Percentiles rank a stretch among this genome's conserved stretches.
Conservation (phyloP, 2,113 vertebrate species). For the Scortum barcoo region DNA sequence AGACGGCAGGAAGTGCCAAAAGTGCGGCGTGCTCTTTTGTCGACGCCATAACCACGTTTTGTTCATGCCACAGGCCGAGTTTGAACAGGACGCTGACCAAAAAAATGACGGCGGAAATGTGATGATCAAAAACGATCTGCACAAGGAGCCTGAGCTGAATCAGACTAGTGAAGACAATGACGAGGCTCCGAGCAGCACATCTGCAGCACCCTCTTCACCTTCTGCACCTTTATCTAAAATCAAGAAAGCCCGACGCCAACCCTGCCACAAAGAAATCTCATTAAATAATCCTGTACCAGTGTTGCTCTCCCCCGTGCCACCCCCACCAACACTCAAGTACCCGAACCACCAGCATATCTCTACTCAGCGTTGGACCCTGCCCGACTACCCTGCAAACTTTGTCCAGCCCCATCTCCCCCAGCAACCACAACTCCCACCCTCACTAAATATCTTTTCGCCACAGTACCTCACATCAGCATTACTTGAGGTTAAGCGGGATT, state of each 20-base stretch:
- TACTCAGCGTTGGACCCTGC: not conserved
- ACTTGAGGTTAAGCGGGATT: conserved; percentile 72
- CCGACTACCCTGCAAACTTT: not conserved
- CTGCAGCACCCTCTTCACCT: not conserved
- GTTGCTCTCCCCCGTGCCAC: not conserved
- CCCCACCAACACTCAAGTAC: not conserved
- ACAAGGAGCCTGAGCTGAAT: not conserved
- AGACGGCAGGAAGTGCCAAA: conserved; percentile 73
- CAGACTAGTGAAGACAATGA: not conserved
- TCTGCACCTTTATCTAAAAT: not conserved
- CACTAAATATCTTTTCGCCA: conserved; percentile 62
- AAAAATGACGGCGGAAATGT: not conserved
- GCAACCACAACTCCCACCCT: conserved; percentile 26
- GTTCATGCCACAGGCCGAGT: conserved; percentile 3
- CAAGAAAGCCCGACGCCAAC: not conserved
- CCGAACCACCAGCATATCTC: not conserved
- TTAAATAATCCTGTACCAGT: fast-evolving
- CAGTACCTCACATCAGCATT: conserved; percentile 70
- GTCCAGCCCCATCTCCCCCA: not conserved
- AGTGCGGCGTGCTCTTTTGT: conserved; percentile 78
- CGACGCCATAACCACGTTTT: conserved; percentile 63
- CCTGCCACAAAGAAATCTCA: not conserved
- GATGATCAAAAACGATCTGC: not conserved
- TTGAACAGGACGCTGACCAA: not conserved
- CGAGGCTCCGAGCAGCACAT: not conserved